Evolutionary conservation across 2,797 vertebrate species (phyloP).

Genomic region (Carduelis carduelis): DNA sequence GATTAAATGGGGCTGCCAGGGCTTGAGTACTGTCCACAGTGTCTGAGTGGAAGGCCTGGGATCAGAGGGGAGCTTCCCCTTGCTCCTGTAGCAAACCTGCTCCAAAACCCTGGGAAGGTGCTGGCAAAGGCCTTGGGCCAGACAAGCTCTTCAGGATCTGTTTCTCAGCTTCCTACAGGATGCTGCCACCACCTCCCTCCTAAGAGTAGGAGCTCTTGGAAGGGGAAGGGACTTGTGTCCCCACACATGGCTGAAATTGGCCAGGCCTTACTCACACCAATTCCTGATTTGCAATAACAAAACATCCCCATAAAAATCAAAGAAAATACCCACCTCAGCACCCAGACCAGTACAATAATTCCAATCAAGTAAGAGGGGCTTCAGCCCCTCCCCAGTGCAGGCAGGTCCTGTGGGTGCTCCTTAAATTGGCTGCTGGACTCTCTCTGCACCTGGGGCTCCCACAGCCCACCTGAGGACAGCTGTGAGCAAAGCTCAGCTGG

Average conservation of each 20-base stretch:
- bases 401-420: not conserved
- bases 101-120: not conserved
- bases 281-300: not conserved
- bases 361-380: not conserved
- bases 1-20: not conserved
- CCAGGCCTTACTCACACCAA: not conserved
- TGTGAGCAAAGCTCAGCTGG: not conserved
- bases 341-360: not conserved
- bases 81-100: not conserved
- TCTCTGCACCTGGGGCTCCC: not conserved
- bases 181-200: not conserved
- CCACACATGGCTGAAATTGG: accelerated
- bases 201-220: not conserved
- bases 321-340: not conserved
- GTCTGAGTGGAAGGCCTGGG: not conserved
- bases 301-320: not conserved
- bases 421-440: not conserved
- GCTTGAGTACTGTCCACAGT: not conserved
- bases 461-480: too few species aligned
- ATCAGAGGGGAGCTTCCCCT: not conserved
- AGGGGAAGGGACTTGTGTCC: not conserved
- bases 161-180: not conserved
- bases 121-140: not conserved
- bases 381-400: accelerated
- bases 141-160: not conserved